phyloP scores from a whole-genome alignment of 2,113 vertebrate species.

The Ifrita kowaldi region DNA sequence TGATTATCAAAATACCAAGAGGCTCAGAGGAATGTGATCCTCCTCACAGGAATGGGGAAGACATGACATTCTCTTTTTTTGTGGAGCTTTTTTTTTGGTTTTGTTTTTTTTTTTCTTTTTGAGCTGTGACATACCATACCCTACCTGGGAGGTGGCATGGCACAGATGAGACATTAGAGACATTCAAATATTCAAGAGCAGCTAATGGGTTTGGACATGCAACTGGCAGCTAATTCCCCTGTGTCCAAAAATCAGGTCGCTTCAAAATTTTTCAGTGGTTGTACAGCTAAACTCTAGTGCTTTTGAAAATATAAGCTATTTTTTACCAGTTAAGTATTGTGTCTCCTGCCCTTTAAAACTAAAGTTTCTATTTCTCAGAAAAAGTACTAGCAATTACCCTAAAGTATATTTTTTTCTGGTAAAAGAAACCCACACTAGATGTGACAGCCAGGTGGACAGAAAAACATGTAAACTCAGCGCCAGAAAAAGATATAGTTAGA shows the following conservation, averaged over 20 bases:
- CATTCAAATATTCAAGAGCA: neutral
- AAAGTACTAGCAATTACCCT: slow-evolving; percentile 19
- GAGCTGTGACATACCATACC: neutral
- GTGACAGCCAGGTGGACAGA: slow-evolving; percentile 5
- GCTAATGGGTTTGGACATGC: neutral
- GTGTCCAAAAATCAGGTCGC: neutral
- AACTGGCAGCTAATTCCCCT: neutral
- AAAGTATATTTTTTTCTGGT: neutral
- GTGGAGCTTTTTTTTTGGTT: neutral
- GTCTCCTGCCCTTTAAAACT: neutral
- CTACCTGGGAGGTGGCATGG: neutral
- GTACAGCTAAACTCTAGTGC: neutral
- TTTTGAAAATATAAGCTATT: neutral
- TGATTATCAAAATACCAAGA: neutral
- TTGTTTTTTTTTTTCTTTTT: neutral
- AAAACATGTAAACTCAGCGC: neutral
- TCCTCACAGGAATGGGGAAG: neutral
- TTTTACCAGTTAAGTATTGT: neutral
- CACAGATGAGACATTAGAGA: neutral
- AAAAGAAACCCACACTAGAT: neutral
- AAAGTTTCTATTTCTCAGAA: neutral
- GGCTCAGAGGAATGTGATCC: neutral
- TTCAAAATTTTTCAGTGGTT: neutral
- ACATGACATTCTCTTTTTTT: neutral
- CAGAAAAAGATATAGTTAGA: neutral